Evolutionary conservation across 2,888 invertebrate species (phyloP), one percentile per base, ranked within the genome.

Genomic region (Orchesellides sinensis): DNA sequence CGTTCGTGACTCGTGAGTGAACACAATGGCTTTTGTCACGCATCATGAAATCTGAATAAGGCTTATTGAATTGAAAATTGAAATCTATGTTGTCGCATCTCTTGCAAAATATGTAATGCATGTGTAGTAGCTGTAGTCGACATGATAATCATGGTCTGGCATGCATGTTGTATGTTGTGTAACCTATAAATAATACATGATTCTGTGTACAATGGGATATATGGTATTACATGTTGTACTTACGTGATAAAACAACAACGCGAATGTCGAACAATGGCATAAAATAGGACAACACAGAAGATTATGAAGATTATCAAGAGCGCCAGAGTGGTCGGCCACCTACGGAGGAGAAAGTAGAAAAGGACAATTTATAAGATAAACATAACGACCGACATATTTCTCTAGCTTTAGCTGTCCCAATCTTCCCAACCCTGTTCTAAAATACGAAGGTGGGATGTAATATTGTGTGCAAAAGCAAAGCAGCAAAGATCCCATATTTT

Each of bases 241-340:
- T 90, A 93, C 91, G 96, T 93, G 89, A 98, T 95, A 72, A 98
- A 93, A 70, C 96, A 96, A 89, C 96, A 96, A 68, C 97, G 93
- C 19, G 96, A 96, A 90, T 97, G 96, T 27, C 95, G 92, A 19
- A 96, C 96, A 85, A 97, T 96, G 85, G 97, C 98, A 88, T 97
- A 95, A 83, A 98, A 92, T 89, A 97, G 92, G 84, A 97, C 94
- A 83, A 97, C 94, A 91, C 97, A 96, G 66, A 97, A 93, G 23
- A 96, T 94, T 85, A 97, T 93, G 88, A 97, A 93, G 89, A 95
- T 92, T 89, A 96, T 96, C 90, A 96, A 93, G 81, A 96, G 93
- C 81, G 95, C 95, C 93, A 97, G 96, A 82, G 97, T 97, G 87
- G 95, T 93, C 52, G 96, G 96, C 97, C 97, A 97, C 89, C 95